A percentile compares a stretch with the other conserved stretches of the same genome.
Conservation (phyloP, 1,140 invertebrate species). For the Carcinoscorpius rotundicauda region DNA sequence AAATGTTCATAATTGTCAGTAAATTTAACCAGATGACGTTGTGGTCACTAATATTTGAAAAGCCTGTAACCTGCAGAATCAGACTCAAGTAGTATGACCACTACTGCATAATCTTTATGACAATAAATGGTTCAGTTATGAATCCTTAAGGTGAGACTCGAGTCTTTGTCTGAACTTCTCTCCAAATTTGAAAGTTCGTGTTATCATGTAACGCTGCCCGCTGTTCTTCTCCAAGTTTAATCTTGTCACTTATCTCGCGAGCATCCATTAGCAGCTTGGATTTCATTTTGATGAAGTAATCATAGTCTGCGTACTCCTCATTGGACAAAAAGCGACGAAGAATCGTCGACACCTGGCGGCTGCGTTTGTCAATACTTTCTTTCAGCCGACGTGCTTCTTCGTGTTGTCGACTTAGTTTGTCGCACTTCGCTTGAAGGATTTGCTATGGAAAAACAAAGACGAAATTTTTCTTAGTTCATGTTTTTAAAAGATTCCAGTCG, state of each 20-base stretch:
- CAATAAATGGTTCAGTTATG: too few species aligned
- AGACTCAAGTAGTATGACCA: too few species aligned
- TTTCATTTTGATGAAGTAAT: constrained; percentile 83
- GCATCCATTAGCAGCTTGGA: constrained; percentile 75
- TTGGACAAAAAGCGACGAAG: constrained; percentile 58
- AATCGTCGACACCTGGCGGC: constrained; percentile 56
- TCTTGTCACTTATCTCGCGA: constrained; percentile 73
- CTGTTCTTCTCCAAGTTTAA: constrained; percentile 74
- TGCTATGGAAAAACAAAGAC: neutral
- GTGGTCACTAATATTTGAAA: too few species aligned
- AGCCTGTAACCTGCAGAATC: too few species aligned
- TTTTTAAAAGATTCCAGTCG: too few species aligned
- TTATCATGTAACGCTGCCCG: constrained; percentile 55
- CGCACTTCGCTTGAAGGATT: constrained; percentile 47
- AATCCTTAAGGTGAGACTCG: too few species aligned
- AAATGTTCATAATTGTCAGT: too few species aligned
- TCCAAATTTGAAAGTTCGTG: constrained; percentile 1
- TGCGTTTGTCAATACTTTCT: constrained; percentile 65
- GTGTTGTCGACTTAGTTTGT: constrained; percentile 61
- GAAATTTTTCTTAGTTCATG: too few species aligned
- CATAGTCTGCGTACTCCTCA: constrained; percentile 67
- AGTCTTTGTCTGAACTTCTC: neutral
- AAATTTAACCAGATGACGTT: too few species aligned
- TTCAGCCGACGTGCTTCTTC: constrained; percentile 75
- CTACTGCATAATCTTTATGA: too few species aligned